Base-by-base conservation (phyloP, 2,113 vertebrate genomes). In the Xerus inauris region DNA sequence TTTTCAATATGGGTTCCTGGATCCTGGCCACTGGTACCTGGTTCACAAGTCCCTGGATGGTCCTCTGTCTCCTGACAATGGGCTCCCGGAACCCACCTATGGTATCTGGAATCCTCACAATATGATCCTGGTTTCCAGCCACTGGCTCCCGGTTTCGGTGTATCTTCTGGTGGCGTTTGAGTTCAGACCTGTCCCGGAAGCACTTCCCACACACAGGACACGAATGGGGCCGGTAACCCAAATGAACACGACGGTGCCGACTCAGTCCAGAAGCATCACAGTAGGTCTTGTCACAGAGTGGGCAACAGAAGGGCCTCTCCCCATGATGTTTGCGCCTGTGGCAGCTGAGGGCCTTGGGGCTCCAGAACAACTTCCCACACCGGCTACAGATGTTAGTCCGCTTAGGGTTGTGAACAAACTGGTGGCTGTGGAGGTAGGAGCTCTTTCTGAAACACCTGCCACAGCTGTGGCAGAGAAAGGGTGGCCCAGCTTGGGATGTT, bases 261-360 rank as follows among this genome's bases (percentile, higher is more conserved):
- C 94, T 96, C 71, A 98, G 95, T 10, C 94, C 97, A 1, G 97
- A 98, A 3, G 90, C 87, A 20, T 98, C 97, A 1, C 89, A 67
- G 49, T 97, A 98, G 45, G 90, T 97, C 95, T 97, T 98, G 75
- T 51, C 95, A 47, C 97, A 98, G 54, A 97, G 87, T 0, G 72
- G 2, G 67, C 97, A 98, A 26, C 47, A 5, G 90, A 97, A 97
- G 42, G 97, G 87, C 38, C 84, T 79, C 4, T 97, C 97, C 64
- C 82, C 81, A 3, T 54, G 94, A 42, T 94, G 76, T n/a, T 49
- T 47, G 26, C 59, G 87, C 5, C 28, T 40, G 76, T 97, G 87
- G 20, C 17, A 40, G 77, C 45, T 38, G 14, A 91, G 83, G 30
- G 65, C 86, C 75, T 81, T 91, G 49, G 51, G 82, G 40, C 30